phyloP scores from a whole-genome alignment of 2,888 invertebrate species.

The Acleris holmiana region DNA sequence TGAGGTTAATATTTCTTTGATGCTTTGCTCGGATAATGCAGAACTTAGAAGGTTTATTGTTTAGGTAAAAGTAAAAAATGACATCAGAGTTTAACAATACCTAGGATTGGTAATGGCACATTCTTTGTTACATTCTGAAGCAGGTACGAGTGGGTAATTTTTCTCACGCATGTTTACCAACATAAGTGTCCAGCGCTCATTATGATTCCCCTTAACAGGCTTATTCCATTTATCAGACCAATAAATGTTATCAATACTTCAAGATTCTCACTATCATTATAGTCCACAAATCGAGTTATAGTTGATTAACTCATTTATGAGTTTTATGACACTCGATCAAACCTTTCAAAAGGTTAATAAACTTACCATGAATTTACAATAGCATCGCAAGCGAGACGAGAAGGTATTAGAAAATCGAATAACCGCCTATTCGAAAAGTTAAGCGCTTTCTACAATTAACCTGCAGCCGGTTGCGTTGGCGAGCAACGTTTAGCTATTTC shows the following conservation, averaged over 20 bases:
- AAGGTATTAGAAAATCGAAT: slow-evolving; percentile 31
- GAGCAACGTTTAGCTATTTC: slow-evolving; percentile 40
- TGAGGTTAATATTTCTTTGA: slow-evolving; percentile 19
- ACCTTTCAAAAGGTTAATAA: slow-evolving; percentile 10
- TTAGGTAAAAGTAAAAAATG: too few species aligned
- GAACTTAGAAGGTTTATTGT: slow-evolving; percentile 1
- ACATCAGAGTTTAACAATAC: too few species aligned
- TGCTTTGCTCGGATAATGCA: slow-evolving; percentile 15
- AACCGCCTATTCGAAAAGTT: slow-evolving; percentile 34
- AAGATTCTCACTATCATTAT: slow-evolving; percentile 52
- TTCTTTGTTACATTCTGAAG: too few species aligned
- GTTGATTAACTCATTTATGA: slow-evolving; percentile 22
- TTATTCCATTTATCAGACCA: slow-evolving; percentile 50
- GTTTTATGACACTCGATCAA: slow-evolving; percentile 2
- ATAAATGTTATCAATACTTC: slow-evolving; percentile 59
- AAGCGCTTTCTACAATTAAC: slow-evolving; percentile 36
- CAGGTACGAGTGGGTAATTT: background rate
- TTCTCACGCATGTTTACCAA: slow-evolving; percentile 30
- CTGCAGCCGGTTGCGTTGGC: slow-evolving; percentile 40
- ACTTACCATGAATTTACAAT: slow-evolving; percentile 8
- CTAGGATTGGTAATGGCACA: too few species aligned
- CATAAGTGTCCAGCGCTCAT: slow-evolving; percentile 21
- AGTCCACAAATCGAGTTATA: slow-evolving; percentile 29
- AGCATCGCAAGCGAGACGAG: slow-evolving; percentile 14
- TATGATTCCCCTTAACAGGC: slow-evolving; percentile 47